A percentile compares a stretch with the other conserved stretches of the same genome.
Evolutionary conservation across 2,113 vertebrate species (phyloP).

Genomic region (Sinocyclocheilus grahami): DNA sequence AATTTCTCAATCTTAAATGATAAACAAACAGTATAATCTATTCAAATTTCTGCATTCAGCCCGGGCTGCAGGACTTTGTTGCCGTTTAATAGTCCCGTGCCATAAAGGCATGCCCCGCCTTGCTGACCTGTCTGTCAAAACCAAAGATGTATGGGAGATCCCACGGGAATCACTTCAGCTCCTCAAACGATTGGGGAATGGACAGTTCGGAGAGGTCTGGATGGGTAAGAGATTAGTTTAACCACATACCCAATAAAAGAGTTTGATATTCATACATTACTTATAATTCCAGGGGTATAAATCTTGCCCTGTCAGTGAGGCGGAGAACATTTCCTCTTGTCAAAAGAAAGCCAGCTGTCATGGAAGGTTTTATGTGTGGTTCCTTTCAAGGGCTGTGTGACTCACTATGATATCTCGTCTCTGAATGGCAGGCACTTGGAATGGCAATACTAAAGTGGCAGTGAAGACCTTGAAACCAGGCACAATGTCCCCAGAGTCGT

Average conservation of each 20-base stretch:
- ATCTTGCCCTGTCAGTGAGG: not conserved
- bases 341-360: slow-evolving; percentile 24
- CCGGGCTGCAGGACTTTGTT: slow-evolving; percentile 97
- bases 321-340: not conserved
- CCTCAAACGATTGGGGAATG: slow-evolving; percentile 99
- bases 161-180: slow-evolving; percentile 81
- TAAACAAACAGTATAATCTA: not conserved
- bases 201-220: slow-evolving; percentile 99
- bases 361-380: slow-evolving; percentile 10
- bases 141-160: slow-evolving; percentile 97
- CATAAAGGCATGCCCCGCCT: slow-evolving; percentile 99
- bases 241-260: not conserved
- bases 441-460: slow-evolving; percentile 98
- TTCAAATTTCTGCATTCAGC: slow-evolving; percentile 71
- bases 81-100: slow-evolving; percentile 95
- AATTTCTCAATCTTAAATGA: not conserved
- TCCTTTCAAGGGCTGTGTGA: not conserved
- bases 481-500: slow-evolving; percentile 98
- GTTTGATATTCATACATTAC: slow-evolving; percentile 23
- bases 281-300: slow-evolving; percentile 15
- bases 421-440: slow-evolving; percentile 87
- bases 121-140: slow-evolving; percentile 99
- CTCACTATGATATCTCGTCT: slow-evolving; percentile 4
- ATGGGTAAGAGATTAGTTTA: slow-evolving; percentile 86
- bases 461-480: slow-evolving; percentile 99